Percentiles rank a stretch among this genome's conserved stretches.
These are phyloP conservation scores for Lates calcarifer DNA, from an alignment of 2,113 vertebrate genomes.

Conservation along the genomic window DNA sequence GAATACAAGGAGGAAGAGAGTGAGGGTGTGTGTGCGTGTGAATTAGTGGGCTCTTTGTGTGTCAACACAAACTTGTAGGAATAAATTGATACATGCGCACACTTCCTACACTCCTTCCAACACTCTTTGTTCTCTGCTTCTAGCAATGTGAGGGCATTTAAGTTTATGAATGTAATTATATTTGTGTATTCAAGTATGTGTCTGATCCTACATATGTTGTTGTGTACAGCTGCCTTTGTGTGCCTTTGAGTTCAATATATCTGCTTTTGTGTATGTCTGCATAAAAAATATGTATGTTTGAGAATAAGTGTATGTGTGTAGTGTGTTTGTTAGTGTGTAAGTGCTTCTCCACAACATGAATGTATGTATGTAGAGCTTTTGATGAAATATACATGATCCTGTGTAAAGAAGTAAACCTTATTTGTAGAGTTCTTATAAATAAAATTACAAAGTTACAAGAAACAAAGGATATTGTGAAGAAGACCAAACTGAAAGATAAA, in stretches of 20 bases:
- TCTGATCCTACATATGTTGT: not conserved
- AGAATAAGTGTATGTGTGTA: not conserved
- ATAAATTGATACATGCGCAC: not conserved
- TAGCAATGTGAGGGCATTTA: not conserved
- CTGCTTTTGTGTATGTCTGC: not conserved
- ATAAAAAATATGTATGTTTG: not conserved
- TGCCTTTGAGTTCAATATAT: not conserved
- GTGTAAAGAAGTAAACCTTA: slow-evolving; percentile 2
- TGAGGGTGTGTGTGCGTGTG: not conserved
- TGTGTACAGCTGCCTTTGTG: not conserved
- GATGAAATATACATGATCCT: slow-evolving; percentile 18
- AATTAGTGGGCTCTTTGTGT: not conserved
- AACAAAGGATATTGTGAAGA: too few relatives aligned
- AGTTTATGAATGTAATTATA: not conserved
- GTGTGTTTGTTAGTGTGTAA: not conserved
- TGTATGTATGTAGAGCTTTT: not conserved
- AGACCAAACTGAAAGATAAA: too few relatives aligned
- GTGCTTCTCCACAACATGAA: not conserved
- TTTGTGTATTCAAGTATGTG: not conserved
- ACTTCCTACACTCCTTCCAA: not conserved
- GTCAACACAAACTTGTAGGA: not conserved
- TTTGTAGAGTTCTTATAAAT: not conserved
- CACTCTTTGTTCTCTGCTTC: not conserved
- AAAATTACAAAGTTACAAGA: too few relatives aligned
- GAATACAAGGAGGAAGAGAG: not conserved